phyloP scores from a whole-genome alignment of 35 echinoderm and acorn worm genomes.

The Amphiura filiformis region DNA sequence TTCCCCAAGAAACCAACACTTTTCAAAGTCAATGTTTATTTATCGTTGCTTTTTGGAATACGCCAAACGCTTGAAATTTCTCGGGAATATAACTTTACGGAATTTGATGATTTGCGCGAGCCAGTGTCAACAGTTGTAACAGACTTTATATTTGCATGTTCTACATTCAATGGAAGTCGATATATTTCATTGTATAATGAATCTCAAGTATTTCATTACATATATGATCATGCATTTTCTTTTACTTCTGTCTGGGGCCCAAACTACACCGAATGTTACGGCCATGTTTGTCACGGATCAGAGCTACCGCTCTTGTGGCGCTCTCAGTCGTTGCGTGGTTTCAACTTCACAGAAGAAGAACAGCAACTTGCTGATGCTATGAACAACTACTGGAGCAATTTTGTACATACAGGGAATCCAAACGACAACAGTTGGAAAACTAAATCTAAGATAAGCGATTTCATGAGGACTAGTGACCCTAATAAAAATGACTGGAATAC shows the following conservation, averaged over 20 bases:
- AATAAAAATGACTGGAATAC: too few species aligned
- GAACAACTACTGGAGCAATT: slow-evolving; percentile 39
- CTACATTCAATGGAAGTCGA: neutral
- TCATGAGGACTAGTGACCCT: too few species aligned
- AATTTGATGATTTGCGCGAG: neutral
- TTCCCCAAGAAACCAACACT: neutral
- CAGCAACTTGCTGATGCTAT: neutral
- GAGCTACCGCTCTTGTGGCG: slow-evolving; percentile 47
- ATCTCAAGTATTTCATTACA: slow-evolving; percentile 35
- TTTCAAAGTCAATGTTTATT: neutral
- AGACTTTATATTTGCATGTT: neutral
- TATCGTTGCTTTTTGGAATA: neutral
- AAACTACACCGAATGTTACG: neutral
- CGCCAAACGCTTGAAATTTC: neutral
- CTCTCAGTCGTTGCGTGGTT: slow-evolving; percentile 6
- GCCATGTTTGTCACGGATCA: slow-evolving; percentile 39
- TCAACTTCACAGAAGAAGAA: slow-evolving; percentile 17
- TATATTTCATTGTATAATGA: neutral
- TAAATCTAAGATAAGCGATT: too few species aligned
- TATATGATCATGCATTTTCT: slow-evolving; percentile 61
- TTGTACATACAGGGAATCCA: slow-evolving; percentile 46
- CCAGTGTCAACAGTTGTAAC: neutral
- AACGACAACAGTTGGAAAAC: neutral
- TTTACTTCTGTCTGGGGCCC: slow-evolving; percentile 23
- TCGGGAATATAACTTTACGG: neutral